A percentile compares a stretch with the other conserved stretches of the same genome.
phyloP scores from a whole-genome alignment of 2,113 vertebrate genomes.

The Ancistrus triradiatus region DNA sequence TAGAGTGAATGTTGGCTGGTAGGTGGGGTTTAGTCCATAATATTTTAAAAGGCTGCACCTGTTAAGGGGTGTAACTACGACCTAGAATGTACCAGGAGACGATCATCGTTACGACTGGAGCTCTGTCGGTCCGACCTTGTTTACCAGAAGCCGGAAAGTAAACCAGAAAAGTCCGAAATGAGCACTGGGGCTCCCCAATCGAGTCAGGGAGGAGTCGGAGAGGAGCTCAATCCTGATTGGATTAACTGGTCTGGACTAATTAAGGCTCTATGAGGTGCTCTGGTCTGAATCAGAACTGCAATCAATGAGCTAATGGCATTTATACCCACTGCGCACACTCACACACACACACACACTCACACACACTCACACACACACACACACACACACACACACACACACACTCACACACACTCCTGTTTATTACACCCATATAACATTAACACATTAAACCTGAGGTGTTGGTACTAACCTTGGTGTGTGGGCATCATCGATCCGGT shows the following conservation, averaged over 20 bases:
- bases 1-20: no score
- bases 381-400: no score
- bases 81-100: constrained; percentile 2
- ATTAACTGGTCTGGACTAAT: constrained; percentile 64
- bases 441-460: no score
- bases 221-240: constrained; percentile 50
- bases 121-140: constrained; percentile 7
- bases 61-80: no score
- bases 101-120: not conserved
- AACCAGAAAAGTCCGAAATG: constrained; percentile 27
- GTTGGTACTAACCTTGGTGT: constrained; percentile 89
- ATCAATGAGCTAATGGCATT: constrained; percentile 71
- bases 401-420: not conserved
- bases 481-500: constrained; percentile 84
- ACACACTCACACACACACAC: no score
- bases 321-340: no score
- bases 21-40: no score
- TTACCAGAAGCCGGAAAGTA: constrained; percentile 17
- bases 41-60: no score
- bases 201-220: constrained; percentile 44
- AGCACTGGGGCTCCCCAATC: constrained; percentile 31
- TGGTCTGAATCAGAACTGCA: constrained; percentile 69
- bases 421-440: not conserved
- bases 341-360: no score
- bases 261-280: constrained; percentile 55